A percentile compares a stretch with the other conserved stretches of the same genome.
Evolutionary conservation across 2,797 vertebrate genomes (phyloP).

Genomic region (Tokudaia tokunoshimensis): DNA sequence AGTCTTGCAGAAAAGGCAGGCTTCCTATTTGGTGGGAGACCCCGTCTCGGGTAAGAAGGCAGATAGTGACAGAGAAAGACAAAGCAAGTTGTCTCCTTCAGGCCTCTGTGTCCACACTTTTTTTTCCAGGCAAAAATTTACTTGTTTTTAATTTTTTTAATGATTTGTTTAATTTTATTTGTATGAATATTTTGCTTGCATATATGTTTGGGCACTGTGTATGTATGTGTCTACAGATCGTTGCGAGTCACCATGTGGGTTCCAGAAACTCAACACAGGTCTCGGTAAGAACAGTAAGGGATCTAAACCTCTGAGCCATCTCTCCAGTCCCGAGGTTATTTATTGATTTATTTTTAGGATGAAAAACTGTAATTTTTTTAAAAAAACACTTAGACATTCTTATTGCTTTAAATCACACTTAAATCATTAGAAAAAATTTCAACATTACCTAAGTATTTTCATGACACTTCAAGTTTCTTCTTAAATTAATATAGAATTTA

Average conservation of each 20-base stretch:
- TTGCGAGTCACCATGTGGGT: too few relatives aligned
- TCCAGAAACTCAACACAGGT: too few relatives aligned
- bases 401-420: conserved; percentile 54
- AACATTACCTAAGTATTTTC: conserved; percentile 51
- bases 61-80: too few relatives aligned
- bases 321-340: background rate
- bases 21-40: background rate
- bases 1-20: background rate
- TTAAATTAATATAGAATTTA: conserved; percentile 25
- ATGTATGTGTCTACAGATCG: too few relatives aligned
- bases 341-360: background rate
- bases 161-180: too few relatives aligned
- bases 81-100: too few relatives aligned
- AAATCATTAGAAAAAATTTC: conserved; percentile 6
- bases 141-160: background rate
- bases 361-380: background rate
- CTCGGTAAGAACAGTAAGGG: too few relatives aligned
- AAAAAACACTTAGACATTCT: background rate
- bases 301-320: too few relatives aligned
- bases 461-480: conserved; percentile 35
- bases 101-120: background rate
- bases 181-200: too few relatives aligned
- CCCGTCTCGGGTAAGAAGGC: too few relatives aligned
- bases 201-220: too few relatives aligned
- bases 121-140: too few relatives aligned